phyloP scores from a whole-genome alignment of 2,113 vertebrate species.

The Tachysurus fulvidraco region DNA sequence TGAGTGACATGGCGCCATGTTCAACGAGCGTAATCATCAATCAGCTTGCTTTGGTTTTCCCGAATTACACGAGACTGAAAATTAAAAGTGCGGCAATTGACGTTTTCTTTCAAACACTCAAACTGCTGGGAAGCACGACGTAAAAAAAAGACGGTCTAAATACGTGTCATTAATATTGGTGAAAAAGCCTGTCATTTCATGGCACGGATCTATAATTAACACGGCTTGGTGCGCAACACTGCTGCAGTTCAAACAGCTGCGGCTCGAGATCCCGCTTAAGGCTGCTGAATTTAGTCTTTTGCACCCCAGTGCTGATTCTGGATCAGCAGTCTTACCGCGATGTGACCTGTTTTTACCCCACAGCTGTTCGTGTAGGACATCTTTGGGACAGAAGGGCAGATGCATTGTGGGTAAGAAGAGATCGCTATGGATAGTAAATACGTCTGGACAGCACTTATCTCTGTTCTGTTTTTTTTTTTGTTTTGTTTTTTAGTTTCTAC shows the following conservation, averaged over 20 bases:
- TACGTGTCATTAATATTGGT: conserved; percentile 19
- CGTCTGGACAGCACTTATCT: not conserved
- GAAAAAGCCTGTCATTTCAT: conserved; percentile 23
- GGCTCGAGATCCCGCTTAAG: not conserved
- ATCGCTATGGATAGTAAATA: conserved; percentile 15
- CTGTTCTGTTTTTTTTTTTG: not conserved
- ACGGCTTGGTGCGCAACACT: conserved; percentile 1
- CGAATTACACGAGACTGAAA: not conserved
- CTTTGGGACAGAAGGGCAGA: conserved; percentile 21
- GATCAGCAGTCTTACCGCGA: not conserved
- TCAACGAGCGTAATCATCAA: conserved; percentile 18
- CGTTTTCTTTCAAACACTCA: not conserved
- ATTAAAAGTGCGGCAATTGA: not conserved
- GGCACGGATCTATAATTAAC: conserved; percentile 31
- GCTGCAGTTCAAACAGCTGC: conserved; percentile 32
- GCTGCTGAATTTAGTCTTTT: conserved; percentile 1
- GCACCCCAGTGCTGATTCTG: not conserved
- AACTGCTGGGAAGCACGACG: not conserved
- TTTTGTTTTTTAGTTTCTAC: not conserved
- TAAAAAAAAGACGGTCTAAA: conserved; percentile 10
- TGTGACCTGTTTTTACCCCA: conserved; percentile 25
- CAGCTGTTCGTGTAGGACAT: conserved; percentile 2
- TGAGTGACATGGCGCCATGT: conserved; percentile 8
- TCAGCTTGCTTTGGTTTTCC: not conserved
- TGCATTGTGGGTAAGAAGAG: conserved; percentile 26